Evolutionary conservation across 1,140 invertebrate genomes (phyloP), one percentile per base, ranked within the genome.

Genomic region (Drosophila ercepeae): DNA sequence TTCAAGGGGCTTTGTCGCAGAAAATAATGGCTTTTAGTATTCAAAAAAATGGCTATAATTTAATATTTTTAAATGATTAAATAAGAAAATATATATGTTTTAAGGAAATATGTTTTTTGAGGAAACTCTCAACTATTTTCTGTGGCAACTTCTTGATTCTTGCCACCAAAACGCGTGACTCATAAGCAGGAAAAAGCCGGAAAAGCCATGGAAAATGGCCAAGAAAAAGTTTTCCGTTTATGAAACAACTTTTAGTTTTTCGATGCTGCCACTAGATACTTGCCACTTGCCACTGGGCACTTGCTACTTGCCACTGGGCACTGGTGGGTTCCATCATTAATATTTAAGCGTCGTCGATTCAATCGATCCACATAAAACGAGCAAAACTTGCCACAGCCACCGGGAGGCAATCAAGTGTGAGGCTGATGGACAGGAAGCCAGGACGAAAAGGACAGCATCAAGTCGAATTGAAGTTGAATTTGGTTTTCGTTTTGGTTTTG

Each of bases 331-430:
- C 70, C 58, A 77, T 77, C 81, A 86, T 86, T 88, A 86, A 86
- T 86, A 86, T 88, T 86, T 86, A 88, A 86, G 82, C 73, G 77
- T 54, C 81, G 82, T 86, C 81, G 81, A 81, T 88, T 81, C 72
- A 77, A 86, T 86, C 81, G 81, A 86, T 86, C 23, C 52, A 49
- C 78, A 82, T 74, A 49, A 78, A 79, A 79, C 63, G 67, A 46
- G 55, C 65, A 65, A 70, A 82, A 82, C 50, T 74, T 60, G 54
- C 39, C 39, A 14, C 39, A 41, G 18, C 4, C n/a, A n/a, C 14
- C 14, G 14, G 7, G 14, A 0, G 11, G 11, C 50, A 49, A 48
- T 41, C 59, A 78, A 78, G 76, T 78, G 76, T 46, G 71, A 74
- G 72, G 58, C 46, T 79, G 79, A 86, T 59, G 79, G 75, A 84